These are phyloP conservation scores for Sibirionetta formosa DNA, from an alignment of 2,797 vertebrate species.

Conservation along the genomic window DNA sequence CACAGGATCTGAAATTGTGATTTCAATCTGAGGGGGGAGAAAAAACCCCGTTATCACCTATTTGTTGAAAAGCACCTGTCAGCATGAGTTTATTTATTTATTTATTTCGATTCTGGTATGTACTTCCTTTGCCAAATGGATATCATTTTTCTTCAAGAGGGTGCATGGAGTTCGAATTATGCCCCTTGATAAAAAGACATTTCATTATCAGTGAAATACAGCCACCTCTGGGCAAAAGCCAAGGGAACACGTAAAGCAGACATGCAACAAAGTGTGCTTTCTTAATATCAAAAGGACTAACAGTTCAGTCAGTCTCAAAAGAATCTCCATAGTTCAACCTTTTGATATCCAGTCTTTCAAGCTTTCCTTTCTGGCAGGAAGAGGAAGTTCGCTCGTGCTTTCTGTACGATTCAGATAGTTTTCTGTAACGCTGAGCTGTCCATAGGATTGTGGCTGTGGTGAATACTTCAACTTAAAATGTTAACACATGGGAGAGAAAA, in stretches of 20 bases:
- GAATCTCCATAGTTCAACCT: background rate
- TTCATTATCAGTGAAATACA: background rate
- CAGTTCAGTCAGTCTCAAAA: background rate
- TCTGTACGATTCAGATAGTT: background rate
- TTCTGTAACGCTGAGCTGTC: background rate
- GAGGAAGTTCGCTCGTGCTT: background rate
- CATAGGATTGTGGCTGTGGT: background rate
- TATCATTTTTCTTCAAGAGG: background rate
- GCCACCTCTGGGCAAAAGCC: background rate
- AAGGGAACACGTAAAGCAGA: background rate
- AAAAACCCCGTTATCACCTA: background rate
- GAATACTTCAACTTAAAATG: background rate
- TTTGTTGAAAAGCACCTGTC: background rate
- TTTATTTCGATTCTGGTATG: background rate
- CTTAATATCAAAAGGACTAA: background rate
- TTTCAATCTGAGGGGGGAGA: rapidly evolving
- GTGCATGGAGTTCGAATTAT: background rate
- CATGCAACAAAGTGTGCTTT: background rate
- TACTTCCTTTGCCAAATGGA: background rate
- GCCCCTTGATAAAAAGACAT: background rate
- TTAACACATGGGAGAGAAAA: slow-evolving; percentile 15
- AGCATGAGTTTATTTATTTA: background rate
- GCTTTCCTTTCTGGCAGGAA: background rate
- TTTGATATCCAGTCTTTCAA: background rate
- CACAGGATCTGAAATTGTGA: background rate